A percentile compares a stretch with the other conserved stretches of the same genome.
Conservation (phyloP, 2,797 vertebrate genomes). For the Otolemur crassicaudatus region DNA sequence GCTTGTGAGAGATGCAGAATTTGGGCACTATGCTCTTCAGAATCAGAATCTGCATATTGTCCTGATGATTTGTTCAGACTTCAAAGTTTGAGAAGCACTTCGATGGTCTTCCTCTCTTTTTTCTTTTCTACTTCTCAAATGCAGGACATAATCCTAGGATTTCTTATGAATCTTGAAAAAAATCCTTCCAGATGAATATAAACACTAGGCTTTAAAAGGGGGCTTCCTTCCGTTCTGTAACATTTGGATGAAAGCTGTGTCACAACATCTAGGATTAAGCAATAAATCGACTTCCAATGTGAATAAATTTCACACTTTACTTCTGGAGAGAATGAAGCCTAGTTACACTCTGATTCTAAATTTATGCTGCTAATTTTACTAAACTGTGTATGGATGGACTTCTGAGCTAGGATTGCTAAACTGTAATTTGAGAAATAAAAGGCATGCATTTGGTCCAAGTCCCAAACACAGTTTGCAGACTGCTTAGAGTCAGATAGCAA, state of each 20-base stretch:
- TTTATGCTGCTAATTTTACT: slow-evolving; percentile 70
- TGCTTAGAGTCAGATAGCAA: not conserved
- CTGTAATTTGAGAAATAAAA: slow-evolving; percentile 69
- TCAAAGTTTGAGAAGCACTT: not conserved
- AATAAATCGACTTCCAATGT: not conserved
- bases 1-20: not conserved
- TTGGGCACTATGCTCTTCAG: not conserved
- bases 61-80: too few relatives aligned
- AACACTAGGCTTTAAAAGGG: not conserved
- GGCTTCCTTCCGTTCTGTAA: not conserved
- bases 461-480: slow-evolving; percentile 26
- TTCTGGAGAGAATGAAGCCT: slow-evolving; percentile 46
- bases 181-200: not conserved
- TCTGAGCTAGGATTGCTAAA: slow-evolving; percentile 33
- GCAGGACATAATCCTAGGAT: not conserved
- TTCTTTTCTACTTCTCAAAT: not conserved
- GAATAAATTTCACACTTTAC: slow-evolving; percentile 51
- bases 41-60: not conserved
- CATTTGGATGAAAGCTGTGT: not conserved
- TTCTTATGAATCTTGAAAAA: not conserved
- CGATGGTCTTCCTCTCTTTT: not conserved
- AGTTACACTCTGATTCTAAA: not conserved
- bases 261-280: slow-evolving; percentile 44
- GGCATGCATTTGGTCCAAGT: slow-evolving; percentile 41
- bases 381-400: slow-evolving; percentile 14